Base-by-base conservation (phyloP, 2,797 vertebrate genomes). In the Periophthalmus magnuspinnatus region DNA sequence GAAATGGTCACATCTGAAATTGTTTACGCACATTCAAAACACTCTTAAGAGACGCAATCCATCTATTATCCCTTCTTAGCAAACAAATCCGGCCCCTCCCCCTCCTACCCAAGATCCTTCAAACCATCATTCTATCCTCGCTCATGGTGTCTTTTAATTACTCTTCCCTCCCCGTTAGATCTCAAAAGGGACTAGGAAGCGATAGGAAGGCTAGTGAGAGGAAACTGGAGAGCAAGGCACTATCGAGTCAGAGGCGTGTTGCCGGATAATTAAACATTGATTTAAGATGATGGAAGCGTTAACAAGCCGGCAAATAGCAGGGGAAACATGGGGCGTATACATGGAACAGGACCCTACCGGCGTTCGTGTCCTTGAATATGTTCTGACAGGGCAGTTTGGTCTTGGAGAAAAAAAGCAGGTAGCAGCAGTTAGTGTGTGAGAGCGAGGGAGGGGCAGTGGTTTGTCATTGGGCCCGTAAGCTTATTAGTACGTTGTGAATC, bases 181-280 rank as follows among this genome's bases (percentile, higher is more conserved):
- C 66, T 77, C 34, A 77, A 61, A 73, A 48, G 55, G 19, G 16
- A 52, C 32, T 24, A 28, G 16, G 9, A 54, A 59, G 47, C 11
- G 63, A 52, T 57, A 60, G 68, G 79, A 16, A 6, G 41, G 71
- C 68, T 34, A 32, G 58, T 0, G 8, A 41, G 28, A 56, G 17
- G 36, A 32, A 55, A 57, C 32, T 60, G 58, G 61, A 65, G 6
- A 14, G 5, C 6, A 63, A 10, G 6, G 17, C 33, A 21, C 0
- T 24, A 32, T 14, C 0, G 65, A 21, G 61, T 14, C 22, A 22
- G 52, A 34, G 63, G 71, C 10, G 65, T 75, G 79, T 82, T 19
- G 16, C 11, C 4, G 79, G 71, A 83, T 90, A 90, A 90, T 91
- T 88, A 90, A 86, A 84, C 84, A 88, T 87, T 24, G 86, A 90